Base-by-base conservation (phyloP, 2,888 invertebrate genomes). In the Eristalinus aeneus region DNA sequence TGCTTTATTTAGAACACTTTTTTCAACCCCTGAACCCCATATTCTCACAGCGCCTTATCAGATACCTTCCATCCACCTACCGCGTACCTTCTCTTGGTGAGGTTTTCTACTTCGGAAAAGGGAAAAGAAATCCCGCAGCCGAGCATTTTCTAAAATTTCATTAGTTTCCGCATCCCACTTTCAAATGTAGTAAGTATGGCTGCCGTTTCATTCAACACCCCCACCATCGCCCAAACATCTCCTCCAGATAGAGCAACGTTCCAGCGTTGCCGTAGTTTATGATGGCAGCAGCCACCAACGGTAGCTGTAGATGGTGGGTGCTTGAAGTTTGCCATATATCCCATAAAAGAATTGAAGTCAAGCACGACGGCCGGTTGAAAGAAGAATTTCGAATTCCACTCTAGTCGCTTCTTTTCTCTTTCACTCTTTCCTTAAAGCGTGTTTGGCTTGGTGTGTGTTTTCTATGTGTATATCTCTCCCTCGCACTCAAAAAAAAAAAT, bases 101-200 rank as follows among this genome's bases (percentile, higher is more conserved):
- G 46, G 46, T 4, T 46, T 46, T 46, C 16, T 16, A 46, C 46
- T 46, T 46, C 16, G 16, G 12, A 39, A 23, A 53, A 23, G 34
- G n/a, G 16, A 20, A 61, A 56, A 56, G 20, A 71, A 56, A 36
- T 61, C 61, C 67, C 53, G 34, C 34, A 68, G 53, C 60, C 53
- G 68, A 76, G 27, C 60, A 60, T 34, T 63, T 69, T 68, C 46
- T 2, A 53, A 71, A 71, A 78, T 64, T 58, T 71, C 77, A 78
- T 78, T 72, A 78, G 64, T 78, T 72, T 78, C 64, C 58, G 72
- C 72, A 46, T 46, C 71, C 78, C 39, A 23, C 20, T 78, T 58
- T 60, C 46, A 16, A 16, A 46, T 46, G 16, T 16, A 46, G 46
- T 46, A 46, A 65, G 78, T 71, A 78, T 71, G 71, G 64, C 65